These are phyloP conservation scores for Rhagophthalmus giganteus DNA, from an alignment of 2,888 invertebrate genomes.

Conservation along the genomic window DNA sequence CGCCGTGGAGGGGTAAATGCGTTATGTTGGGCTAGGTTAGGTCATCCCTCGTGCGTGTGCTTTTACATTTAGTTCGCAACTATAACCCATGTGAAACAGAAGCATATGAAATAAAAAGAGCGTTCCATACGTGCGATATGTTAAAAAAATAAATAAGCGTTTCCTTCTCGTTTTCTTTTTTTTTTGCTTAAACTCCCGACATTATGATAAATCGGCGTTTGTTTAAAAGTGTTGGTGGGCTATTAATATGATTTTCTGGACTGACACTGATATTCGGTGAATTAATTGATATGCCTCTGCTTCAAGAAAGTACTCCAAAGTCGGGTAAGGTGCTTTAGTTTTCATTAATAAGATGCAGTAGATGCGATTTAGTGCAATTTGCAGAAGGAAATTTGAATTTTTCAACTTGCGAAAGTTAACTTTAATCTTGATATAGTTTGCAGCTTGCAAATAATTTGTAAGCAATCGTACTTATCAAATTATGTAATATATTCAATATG, in stretches of 20 bases:
- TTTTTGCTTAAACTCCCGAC: background rate
- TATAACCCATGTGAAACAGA: slow-evolving; percentile 35
- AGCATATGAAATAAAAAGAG: slow-evolving; percentile 14
- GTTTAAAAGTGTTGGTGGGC: slow-evolving; percentile 22
- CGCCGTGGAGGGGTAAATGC: slow-evolving; percentile 48
- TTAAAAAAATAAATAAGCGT: slow-evolving; percentile 5
- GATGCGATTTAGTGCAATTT: too few relatives aligned
- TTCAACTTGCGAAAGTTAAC: too few relatives aligned
- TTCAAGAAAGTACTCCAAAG: slow-evolving; percentile 53
- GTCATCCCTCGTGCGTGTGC: slow-evolving; percentile 53
- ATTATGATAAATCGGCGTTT: slow-evolving; percentile 2
- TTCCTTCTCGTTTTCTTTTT: too few relatives aligned
- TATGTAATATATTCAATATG: too few relatives aligned
- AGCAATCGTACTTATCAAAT: too few relatives aligned
- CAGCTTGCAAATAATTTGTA: too few relatives aligned
- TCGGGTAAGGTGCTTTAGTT: slow-evolving; percentile 46
- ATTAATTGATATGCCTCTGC: slow-evolving; percentile 47
- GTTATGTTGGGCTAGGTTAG: slow-evolving; percentile 54
- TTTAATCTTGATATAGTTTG: too few relatives aligned
- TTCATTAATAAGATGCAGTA: too few relatives aligned
- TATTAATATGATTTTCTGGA: slow-evolving; percentile 26
- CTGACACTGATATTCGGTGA: slow-evolving; percentile 9
- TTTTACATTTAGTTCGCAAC: slow-evolving; percentile 48
- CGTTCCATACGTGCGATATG: slow-evolving; percentile 15
- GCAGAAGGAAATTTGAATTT: too few relatives aligned